A percentile compares a stretch with the other conserved stretches of the same genome.
These are phyloP conservation scores for Planiliza haematocheilus DNA, from an alignment of 2,113 vertebrate genomes.

Conservation along the genomic window DNA sequence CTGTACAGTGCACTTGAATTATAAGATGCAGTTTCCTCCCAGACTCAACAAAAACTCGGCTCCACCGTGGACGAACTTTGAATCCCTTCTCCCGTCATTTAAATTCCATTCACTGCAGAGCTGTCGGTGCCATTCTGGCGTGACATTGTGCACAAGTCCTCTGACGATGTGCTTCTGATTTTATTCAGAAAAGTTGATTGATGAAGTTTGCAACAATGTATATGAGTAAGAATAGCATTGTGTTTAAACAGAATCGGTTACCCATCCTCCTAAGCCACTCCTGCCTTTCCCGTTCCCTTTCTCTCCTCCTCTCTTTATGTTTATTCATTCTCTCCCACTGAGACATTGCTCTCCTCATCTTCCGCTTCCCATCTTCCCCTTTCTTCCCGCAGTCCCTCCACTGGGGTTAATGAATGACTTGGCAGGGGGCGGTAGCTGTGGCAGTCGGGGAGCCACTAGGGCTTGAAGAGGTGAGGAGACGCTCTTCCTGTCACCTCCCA, in stretches of 20 bases:
- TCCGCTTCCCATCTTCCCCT: slow-evolving; percentile 53
- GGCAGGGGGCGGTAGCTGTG: slow-evolving; percentile 68
- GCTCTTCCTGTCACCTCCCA: slow-evolving; percentile 74
- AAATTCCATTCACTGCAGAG: slow-evolving; percentile 24
- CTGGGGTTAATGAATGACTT: slow-evolving; percentile 76
- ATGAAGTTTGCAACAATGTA: slow-evolving; percentile 42
- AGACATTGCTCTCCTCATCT: slow-evolving; percentile 55
- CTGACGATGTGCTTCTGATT: slow-evolving; percentile 25
- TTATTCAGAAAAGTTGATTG: slow-evolving; percentile 38
- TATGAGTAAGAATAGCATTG: slow-evolving; percentile 43
- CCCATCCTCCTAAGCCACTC: slow-evolving; percentile 5
- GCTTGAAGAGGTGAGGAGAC: slow-evolving; percentile 69
- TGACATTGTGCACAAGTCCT: slow-evolving; percentile 8
- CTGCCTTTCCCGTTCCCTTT: slow-evolving; percentile 31
- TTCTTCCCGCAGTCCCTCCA: slow-evolving; percentile 57
- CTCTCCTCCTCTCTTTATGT: slow-evolving; percentile 52
- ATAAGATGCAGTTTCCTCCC: slow-evolving; percentile 31
- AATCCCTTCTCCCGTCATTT: slow-evolving; percentile 29
- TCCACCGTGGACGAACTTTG: slow-evolving; percentile 19
- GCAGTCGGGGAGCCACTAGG: slow-evolving; percentile 56
- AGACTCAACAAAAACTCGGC: slow-evolving; percentile 31
- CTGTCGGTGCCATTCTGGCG: slow-evolving; percentile 19
- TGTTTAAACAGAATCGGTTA: slow-evolving; percentile 27
- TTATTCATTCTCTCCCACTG: slow-evolving; percentile 61
- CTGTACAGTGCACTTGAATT: slow-evolving; percentile 36